A percentile compares a stretch with the other conserved stretches of the same genome.
Evolutionary conservation across 2,888 invertebrate genomes (phyloP).

Genomic region (Drosophila fungiperda): DNA sequence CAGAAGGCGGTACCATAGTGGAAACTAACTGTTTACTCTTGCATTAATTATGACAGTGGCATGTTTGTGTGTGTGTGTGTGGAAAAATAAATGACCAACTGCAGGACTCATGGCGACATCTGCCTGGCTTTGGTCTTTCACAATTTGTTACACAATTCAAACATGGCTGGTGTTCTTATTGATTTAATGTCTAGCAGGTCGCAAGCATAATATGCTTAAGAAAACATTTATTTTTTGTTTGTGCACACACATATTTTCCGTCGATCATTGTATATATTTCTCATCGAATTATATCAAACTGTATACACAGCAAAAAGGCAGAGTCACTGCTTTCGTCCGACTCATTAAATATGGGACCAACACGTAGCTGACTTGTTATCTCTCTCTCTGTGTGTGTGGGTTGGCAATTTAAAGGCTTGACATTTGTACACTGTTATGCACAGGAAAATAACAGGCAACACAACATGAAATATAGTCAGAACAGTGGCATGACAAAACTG

Average conservation of each 20-base stretch:
- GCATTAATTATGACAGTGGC: slow-evolving; percentile 56
- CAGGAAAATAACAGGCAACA: slow-evolving; percentile 8
- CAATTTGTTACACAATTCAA: slow-evolving; percentile 54
- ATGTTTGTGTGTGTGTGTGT: slow-evolving; percentile 7
- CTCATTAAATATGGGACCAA: slow-evolving; percentile 25
- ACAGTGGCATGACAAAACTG: slow-evolving; percentile 43
- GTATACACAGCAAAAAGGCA: slow-evolving; percentile 62
- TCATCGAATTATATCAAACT: slow-evolving; percentile 72
- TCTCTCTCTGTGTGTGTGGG: slow-evolving; percentile 13
- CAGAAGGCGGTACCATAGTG: slow-evolving; percentile 23
- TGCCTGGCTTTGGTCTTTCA: slow-evolving; percentile 37
- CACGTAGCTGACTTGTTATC: slow-evolving; percentile 68
- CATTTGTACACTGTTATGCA: slow-evolving; percentile 56
- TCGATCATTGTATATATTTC: slow-evolving; percentile 33
- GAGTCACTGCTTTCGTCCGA: slow-evolving; percentile 24
- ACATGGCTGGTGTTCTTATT: slow-evolving; percentile 30
- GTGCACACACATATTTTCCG: slow-evolving; percentile 4
- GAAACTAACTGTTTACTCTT: slow-evolving; percentile 56
- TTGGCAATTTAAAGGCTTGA: slow-evolving; percentile 57
- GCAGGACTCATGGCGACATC: slow-evolving; percentile 27
- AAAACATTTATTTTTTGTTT: neutral
- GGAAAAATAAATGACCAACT: slow-evolving; percentile 28
- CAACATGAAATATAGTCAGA: slow-evolving; percentile 52
- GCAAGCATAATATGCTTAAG: slow-evolving; percentile 14
- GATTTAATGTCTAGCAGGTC: slow-evolving; percentile 26